Evolutionary conservation across 2,113 vertebrate genomes (phyloP), one percentile per base, ranked within the genome.

Genomic region (Cisticola juncidis): DNA sequence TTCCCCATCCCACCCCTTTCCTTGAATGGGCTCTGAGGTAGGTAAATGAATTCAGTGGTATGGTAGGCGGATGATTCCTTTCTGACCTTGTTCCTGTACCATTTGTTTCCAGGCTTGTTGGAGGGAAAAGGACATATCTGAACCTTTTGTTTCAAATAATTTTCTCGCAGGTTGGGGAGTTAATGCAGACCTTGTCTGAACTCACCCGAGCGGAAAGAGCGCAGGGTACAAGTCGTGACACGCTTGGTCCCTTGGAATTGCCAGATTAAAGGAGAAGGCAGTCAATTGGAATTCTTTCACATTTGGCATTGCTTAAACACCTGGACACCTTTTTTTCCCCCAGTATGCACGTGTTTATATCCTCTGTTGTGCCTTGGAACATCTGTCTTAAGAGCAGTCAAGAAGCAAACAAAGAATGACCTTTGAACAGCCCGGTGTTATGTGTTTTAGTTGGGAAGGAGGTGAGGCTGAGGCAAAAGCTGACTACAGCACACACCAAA

Each of bases 21-120:
- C 87, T 83, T 99, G 98, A 99, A 99, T 98, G 97, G 94, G 98
- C 98, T 97, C 98, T 97, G 98, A 98, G 98, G 98, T 98, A 99
- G 98, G 98, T 98, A 98, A 98, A 99, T 99, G 98, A 98, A 99
- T 99, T 98, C 99, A 98, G 98, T 62, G 95, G 97, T 98, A 98
- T 98, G 98, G 98, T 97, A 97, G 98, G 98, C 90, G 96, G 98
- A 97, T 94, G 88, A 96, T 97, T 97, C 98, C 98, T 98, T 97
- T 98, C 98, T 98, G 97, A 98, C 97, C 97, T 98, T 97, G 92
- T 96, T 97, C 95, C 98, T 99, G 98, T 99, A 98, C 98, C 98
- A 96, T 98, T 99, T 99, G 99, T 99, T 99, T 97, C 96, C 97
- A 93, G 97, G 95, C 98, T 99, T 99, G 99, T 99, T 97, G 96